These are phyloP conservation scores for Syndactyla subalaris DNA, from an alignment of 2,797 vertebrate species.

Conservation along the genomic window DNA sequence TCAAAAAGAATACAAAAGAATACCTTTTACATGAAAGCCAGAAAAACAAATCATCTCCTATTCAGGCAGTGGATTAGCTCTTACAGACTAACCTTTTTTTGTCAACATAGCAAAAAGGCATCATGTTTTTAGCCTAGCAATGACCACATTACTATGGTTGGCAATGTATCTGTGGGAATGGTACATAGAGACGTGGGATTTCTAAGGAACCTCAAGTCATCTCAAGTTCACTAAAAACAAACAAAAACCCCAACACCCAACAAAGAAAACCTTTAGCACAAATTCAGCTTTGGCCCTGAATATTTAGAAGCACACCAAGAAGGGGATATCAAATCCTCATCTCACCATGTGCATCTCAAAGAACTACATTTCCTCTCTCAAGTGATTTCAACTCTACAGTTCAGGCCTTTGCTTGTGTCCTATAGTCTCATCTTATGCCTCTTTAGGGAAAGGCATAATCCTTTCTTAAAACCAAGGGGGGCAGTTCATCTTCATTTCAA, in stretches of 20 bases:
- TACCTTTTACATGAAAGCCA: background rate
- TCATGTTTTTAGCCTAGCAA: background rate
- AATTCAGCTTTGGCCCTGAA: background rate
- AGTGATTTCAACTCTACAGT: background rate
- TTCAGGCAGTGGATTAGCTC: background rate
- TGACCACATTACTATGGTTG: background rate
- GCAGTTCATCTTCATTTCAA: background rate
- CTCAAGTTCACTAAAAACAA: background rate
- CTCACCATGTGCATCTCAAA: background rate
- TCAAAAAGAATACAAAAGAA: background rate
- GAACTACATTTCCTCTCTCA: background rate
- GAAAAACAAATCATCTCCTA: background rate
- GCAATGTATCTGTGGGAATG: background rate
- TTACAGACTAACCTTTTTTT: background rate
- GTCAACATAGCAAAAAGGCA: background rate
- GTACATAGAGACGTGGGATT: rapidly evolving
- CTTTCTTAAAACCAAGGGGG: background rate
- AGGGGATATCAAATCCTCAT: background rate
- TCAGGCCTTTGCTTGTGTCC: background rate
- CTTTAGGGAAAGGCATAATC: background rate
- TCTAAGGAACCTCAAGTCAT: background rate
- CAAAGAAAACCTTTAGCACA: background rate
- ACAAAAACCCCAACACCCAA: background rate
- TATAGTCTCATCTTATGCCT: background rate
- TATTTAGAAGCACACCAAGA: background rate